phyloP scores from a whole-genome alignment of 2,113 vertebrate species.

The Urocitellus parryii region DNA sequence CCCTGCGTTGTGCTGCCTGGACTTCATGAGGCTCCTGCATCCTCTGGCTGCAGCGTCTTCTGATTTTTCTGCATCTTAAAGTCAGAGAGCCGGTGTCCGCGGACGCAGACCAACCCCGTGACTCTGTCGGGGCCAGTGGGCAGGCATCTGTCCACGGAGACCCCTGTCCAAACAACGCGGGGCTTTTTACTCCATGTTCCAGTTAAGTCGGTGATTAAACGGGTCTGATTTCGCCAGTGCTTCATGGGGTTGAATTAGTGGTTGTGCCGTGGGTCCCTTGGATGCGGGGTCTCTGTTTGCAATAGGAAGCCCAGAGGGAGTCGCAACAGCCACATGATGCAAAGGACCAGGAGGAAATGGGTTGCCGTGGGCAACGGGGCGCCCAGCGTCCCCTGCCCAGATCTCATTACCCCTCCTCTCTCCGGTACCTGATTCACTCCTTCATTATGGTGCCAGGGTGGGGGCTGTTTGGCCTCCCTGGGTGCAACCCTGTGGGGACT shows the following conservation, averaged over 20 bases:
- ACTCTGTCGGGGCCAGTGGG: not conserved
- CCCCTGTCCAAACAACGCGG: constrained; percentile 32
- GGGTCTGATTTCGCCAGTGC: constrained; percentile 53
- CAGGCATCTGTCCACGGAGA: not conserved
- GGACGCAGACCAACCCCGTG: not conserved
- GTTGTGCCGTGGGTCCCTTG: not conserved
- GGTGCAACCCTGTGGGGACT: not conserved
- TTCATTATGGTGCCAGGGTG: not conserved
- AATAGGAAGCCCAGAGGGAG: not conserved
- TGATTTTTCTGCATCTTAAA: not conserved
- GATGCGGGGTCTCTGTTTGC: not conserved
- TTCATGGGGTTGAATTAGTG: constrained; percentile 63
- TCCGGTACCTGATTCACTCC: not conserved
- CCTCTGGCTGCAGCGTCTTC: not conserved
- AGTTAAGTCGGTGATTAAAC: constrained; percentile 54
- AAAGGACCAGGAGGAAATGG: not conserved
- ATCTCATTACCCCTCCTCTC: not conserved
- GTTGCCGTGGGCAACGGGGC: constrained; percentile 56
- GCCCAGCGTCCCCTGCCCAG: not conserved
- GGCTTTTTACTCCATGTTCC: not conserved
- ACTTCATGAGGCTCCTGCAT: not conserved
- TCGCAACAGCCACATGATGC: constrained; percentile 6
- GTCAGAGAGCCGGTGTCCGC: no score
- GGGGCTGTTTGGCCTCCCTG: not conserved
- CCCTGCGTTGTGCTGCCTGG: not conserved